These are phyloP conservation scores for Reticulitermes lucifugus DNA, from an alignment of 2,888 invertebrate genomes.

Conservation along the genomic window DNA sequence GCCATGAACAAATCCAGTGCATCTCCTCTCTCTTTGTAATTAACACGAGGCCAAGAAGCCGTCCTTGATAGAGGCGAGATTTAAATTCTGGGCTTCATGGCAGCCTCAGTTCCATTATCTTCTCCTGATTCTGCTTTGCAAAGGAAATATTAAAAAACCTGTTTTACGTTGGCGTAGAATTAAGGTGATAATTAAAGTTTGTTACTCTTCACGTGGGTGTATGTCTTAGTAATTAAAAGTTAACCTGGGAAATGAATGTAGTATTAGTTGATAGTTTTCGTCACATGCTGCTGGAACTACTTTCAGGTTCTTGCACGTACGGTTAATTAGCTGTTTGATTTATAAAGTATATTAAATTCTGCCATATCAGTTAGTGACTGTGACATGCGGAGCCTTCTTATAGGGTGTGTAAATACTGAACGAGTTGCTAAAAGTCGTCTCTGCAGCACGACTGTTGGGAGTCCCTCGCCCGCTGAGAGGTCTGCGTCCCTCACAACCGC, in stretches of 20 bases:
- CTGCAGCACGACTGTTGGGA: neutral
- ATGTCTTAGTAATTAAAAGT: conserved; percentile 38
- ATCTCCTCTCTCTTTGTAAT: neutral
- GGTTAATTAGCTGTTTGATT: neutral
- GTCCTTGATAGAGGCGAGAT: neutral
- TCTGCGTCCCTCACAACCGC: no score
- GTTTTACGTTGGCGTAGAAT: conserved; percentile 15
- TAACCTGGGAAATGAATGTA: conserved; percentile 37
- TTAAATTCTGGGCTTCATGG: neutral
- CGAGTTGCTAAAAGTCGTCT: neutral
- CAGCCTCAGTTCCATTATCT: conserved; percentile 1
- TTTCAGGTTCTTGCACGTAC: neutral
- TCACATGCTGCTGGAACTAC: conserved; percentile 7
- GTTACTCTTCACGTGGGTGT: conserved; percentile 21
- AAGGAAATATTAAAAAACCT: conserved; percentile 1
- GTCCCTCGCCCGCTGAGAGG: no score
- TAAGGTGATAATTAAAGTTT: conserved; percentile 31
- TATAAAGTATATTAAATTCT: neutral
- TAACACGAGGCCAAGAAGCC: neutral
- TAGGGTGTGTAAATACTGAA: neutral
- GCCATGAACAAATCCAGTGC: neutral
- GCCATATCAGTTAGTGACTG: no score
- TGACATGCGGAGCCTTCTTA: neutral
- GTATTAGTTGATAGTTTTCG: conserved; percentile 23
- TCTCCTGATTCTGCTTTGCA: neutral